phyloP scores from a whole-genome alignment of 1,140 invertebrate genomes.

The Drosophila pandora region DNA sequence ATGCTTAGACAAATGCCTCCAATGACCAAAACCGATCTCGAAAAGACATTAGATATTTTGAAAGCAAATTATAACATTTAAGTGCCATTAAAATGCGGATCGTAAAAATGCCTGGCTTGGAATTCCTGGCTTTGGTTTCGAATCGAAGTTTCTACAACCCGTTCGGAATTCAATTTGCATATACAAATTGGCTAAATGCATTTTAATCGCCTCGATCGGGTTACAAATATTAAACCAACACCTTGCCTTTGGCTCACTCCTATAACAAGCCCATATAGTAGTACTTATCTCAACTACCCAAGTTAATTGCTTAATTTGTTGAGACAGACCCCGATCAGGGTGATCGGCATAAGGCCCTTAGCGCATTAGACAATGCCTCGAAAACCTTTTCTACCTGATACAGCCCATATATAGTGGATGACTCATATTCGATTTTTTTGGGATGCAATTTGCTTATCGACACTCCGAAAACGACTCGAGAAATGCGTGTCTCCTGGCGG shows the following conservation, averaged over 20 bases:
- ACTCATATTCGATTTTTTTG: conserved; percentile 42
- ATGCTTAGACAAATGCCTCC: conserved; percentile 45
- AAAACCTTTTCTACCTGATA: conserved; percentile 35
- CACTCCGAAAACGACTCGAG: conserved; percentile 54
- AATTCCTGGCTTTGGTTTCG: conserved; percentile 15
- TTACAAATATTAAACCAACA: conserved; percentile 60
- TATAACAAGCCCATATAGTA: not conserved
- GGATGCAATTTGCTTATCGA: conserved; percentile 74
- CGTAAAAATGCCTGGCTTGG: conserved; percentile 38
- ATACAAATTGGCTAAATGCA: conserved; percentile 65
- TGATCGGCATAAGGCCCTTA: conserved; percentile 2
- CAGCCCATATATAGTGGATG: conserved; percentile 19
- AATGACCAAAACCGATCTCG: conserved; percentile 18
- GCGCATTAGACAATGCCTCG: conserved; percentile 43
- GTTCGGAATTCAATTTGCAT: conserved; percentile 57
- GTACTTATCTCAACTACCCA: conserved; percentile 69
- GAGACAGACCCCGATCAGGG: conserved; percentile 12
- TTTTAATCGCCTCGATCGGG: conserved; percentile 54
- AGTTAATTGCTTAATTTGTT: conserved; percentile 80
- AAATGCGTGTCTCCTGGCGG: conserved; percentile 77
- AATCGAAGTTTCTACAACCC: conserved; percentile 35
- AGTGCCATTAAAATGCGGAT: conserved; percentile 51
- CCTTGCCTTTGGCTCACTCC: conserved; percentile 10
- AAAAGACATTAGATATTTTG: conserved; percentile 64
- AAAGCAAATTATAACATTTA: conserved; percentile 79